Base-by-base conservation (phyloP, 2,113 vertebrate species). In the Alaudala cheleensis region DNA sequence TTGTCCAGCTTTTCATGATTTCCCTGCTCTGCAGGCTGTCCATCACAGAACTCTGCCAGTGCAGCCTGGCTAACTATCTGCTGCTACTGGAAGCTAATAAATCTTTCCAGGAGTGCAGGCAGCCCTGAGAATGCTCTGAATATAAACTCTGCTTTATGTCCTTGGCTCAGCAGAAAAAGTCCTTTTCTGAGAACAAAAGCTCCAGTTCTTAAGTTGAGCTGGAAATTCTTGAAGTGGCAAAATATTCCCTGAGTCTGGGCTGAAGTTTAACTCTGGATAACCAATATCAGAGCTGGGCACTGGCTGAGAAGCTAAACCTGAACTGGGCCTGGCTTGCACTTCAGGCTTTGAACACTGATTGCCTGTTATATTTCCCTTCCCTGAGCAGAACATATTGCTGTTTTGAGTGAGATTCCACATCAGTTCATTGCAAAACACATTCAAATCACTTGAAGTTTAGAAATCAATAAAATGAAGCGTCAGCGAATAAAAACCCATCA, bases 41-140 rank as follows among this genome's bases (percentile, higher is more conserved):
- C 28, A 37, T 50, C 10, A 53, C 47, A 47, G 78, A 71, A n/a
- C 93, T 91, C 88, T 80, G 78, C 62, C 86, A 92, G 2, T 34
- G 80, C 44, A 60, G 77, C 42, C 86, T 95, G 96, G 92, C 74
- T 89, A 90, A 86, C 4, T 84, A 51, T 67, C 92, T 96, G 51
- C 44, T 82, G 73, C 49, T 49, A 61, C 94, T 97, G 86, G 81
- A 65, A 81, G 49, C 73, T 89, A 88, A 96, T 95, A 95, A 96
- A 92, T 90, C 92, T 93, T 82, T 39, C 39, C n/a, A 62, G 77
- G 24, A 70, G 33, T 23, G 90, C 86, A 96, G 90, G 88, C 83
- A 96, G 76, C 66, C 33, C 47, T 44, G n/a, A 81, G 54, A 86
- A 64, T 19, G 26, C 79, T 95, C 96, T 85, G 79, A 93, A 92